phyloP scores from a whole-genome alignment of 2,113 vertebrate genomes.

The Alaudala cheleensis region DNA sequence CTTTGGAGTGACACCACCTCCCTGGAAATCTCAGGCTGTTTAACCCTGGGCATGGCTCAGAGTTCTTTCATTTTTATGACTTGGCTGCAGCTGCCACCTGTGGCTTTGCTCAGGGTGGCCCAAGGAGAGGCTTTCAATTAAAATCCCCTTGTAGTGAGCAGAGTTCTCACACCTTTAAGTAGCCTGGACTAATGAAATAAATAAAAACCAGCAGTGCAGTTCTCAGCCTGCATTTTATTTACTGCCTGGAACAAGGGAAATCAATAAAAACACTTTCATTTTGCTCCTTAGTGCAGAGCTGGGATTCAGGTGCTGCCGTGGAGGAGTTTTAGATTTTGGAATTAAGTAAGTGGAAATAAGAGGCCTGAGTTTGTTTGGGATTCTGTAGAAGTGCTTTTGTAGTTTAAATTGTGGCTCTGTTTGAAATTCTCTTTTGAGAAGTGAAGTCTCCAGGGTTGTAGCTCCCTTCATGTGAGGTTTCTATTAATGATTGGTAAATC shows the following conservation, averaged over 20 bases:
- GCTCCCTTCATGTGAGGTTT: background rate
- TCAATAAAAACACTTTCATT: background rate
- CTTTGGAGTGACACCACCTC: background rate
- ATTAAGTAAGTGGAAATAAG: background rate
- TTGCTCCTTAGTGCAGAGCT: background rate
- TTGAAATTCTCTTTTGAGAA: background rate
- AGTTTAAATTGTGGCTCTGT: background rate
- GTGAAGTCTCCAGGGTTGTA: background rate
- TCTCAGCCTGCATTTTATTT: background rate
- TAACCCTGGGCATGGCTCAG: background rate
- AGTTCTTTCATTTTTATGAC: background rate
- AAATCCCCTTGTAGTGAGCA: background rate
- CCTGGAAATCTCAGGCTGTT: accelerated
- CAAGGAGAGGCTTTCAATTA: background rate
- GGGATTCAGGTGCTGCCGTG: background rate
- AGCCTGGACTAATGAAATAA: background rate
- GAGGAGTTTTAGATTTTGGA: background rate
- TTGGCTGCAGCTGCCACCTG: background rate
- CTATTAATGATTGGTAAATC: background rate
- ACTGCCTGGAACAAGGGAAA: background rate
- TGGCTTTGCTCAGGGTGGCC: background rate
- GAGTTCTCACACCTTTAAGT: background rate
- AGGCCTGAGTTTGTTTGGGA: background rate
- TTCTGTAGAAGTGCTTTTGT: background rate
- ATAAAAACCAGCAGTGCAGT: background rate